Evolutionary conservation across 2,113 vertebrate genomes (phyloP).

Genomic region (Gallinago paraguaiae): DNA sequence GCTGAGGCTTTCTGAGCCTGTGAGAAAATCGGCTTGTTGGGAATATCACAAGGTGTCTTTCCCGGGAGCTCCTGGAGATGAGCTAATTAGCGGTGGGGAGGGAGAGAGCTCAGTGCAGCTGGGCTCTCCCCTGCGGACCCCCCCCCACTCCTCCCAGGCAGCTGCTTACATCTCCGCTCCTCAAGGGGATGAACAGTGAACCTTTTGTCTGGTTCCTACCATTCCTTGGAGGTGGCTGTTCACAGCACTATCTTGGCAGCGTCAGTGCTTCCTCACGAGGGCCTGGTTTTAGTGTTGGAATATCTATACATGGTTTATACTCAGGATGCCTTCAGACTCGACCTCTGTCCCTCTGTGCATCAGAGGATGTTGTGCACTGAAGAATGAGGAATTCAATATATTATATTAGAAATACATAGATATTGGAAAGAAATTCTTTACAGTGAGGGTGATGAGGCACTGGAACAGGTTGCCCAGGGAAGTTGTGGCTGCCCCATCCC

Average conservation of each 20-base stretch:
- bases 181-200: rapidly evolving
- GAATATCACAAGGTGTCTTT: neutral
- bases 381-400: neutral
- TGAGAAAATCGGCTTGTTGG: neutral
- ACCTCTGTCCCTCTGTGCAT: neutral
- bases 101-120: neutral
- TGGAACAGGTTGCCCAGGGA: no score
- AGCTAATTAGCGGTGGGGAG: neutral
- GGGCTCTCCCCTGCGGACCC: neutral
- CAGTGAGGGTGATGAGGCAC: no score
- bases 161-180: neutral
- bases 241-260: neutral
- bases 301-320: neutral
- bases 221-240: neutral
- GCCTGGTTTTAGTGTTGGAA: neutral
- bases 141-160: neutral
- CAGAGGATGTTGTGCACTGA: neutral
- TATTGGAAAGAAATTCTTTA: no score
- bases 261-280: neutral
- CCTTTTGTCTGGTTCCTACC: neutral
- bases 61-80: neutral
- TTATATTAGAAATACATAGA: no score
- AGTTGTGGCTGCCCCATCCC: no score
- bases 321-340: neutral
- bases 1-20: neutral